Percentiles rank a stretch among this genome's conserved stretches.
phyloP scores from a whole-genome alignment of 2,113 vertebrate species.

The Mormyrus lacerda region DNA sequence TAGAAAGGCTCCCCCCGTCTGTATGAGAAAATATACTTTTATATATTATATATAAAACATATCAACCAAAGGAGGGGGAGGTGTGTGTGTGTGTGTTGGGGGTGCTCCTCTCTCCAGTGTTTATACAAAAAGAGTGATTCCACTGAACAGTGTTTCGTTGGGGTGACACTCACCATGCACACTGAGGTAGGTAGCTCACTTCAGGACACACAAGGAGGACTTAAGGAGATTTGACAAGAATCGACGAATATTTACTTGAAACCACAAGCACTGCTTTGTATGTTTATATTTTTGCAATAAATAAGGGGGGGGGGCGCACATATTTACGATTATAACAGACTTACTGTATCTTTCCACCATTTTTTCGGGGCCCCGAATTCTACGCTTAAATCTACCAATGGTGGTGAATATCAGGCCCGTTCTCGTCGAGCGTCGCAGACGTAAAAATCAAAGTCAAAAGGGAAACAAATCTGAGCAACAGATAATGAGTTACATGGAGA shows the following conservation, averaged over 20 bases:
- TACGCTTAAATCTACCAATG: neutral
- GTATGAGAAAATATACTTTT: neutral
- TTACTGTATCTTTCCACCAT: neutral
- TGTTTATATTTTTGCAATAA: neutral
- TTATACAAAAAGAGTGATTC: neutral
- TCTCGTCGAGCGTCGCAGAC: neutral
- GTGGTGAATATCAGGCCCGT: neutral
- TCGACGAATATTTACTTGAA: constrained; percentile 7
- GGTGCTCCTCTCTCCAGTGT: neutral
- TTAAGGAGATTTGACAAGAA: neutral
- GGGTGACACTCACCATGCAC: neutral
- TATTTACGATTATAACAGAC: neutral
- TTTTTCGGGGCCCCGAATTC: neutral
- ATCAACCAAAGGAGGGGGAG: neutral
- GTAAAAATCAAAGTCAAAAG: neutral
- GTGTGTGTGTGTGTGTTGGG: neutral
- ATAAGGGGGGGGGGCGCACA: neutral
- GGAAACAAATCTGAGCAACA: neutral
- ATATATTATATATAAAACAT: neutral
- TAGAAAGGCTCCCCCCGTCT: neutral
- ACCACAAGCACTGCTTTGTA: constrained; percentile 3
- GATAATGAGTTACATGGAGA: neutral
- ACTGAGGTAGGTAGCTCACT: constrained; percentile 13
- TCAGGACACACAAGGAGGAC: neutral
- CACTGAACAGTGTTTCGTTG: no score